Evolutionary conservation across 2,888 invertebrate genomes (phyloP).

Genomic region (Dione juno): DNA sequence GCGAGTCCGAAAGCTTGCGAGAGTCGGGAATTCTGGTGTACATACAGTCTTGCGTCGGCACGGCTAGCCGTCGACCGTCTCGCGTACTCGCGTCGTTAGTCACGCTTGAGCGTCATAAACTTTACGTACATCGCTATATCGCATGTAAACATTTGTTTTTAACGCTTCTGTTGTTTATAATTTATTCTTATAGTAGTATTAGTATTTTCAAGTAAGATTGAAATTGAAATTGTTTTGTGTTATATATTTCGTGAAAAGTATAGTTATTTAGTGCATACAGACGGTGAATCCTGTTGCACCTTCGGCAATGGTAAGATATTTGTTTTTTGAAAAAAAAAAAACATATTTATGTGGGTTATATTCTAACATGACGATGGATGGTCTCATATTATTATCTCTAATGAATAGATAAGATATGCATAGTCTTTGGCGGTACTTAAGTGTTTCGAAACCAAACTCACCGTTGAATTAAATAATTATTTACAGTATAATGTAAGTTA

Average conservation of each 20-base stretch:
- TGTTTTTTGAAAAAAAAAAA: slow-evolving; percentile 45
- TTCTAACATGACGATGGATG: slow-evolving; percentile 24
- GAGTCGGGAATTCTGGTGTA: slow-evolving; percentile 53
- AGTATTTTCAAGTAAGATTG: slow-evolving; percentile 21
- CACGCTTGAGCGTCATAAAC: slow-evolving; percentile 63
- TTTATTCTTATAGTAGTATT: slow-evolving; percentile 37
- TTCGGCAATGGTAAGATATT: slow-evolving; percentile 75
- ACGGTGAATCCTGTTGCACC: slow-evolving; percentile 75
- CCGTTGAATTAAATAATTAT: not conserved
- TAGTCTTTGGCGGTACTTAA: slow-evolving; percentile 14
- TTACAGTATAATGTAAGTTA: not conserved
- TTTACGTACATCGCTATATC: slow-evolving; percentile 65
- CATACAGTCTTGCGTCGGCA: slow-evolving; percentile 76
- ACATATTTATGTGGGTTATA: slow-evolving; percentile 32
- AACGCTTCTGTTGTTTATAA: slow-evolving; percentile 50
- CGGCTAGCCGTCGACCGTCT: slow-evolving; percentile 63
- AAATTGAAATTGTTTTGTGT: slow-evolving; percentile 44
- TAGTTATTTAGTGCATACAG: slow-evolving; percentile 67
- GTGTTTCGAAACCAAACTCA: not conserved
- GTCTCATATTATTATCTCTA: slow-evolving; percentile 38
- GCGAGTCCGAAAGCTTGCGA: slow-evolving; percentile 67
- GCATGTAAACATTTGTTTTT: slow-evolving; percentile 30
- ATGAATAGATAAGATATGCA: slow-evolving; percentile 41
- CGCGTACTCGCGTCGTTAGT: slow-evolving; percentile 48
- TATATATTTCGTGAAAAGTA: slow-evolving; percentile 71